These are phyloP conservation scores for Thryonomys swinderianus DNA, from an alignment of 2,113 vertebrate genomes.

Conservation along the genomic window DNA sequence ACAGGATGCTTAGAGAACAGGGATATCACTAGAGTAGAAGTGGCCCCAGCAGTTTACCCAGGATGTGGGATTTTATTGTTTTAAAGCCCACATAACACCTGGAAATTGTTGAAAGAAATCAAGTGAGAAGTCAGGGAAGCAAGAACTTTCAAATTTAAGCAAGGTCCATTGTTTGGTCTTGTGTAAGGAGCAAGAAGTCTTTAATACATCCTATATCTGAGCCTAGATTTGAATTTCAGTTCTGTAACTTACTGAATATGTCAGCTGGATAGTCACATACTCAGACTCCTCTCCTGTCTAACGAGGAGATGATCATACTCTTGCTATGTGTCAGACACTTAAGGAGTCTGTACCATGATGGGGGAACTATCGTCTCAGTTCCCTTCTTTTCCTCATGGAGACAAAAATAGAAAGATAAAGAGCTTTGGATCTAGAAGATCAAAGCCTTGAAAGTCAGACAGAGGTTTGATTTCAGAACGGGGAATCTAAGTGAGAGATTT, in stretches of 20 bases:
- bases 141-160: not conserved
- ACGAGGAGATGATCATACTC: not conserved
- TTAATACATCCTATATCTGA: not conserved
- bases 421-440: not conserved
- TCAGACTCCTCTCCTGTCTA: not conserved
- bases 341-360: not conserved
- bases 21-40: accelerated
- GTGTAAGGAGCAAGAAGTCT: not conserved
- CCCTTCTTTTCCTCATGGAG: not conserved
- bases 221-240: not conserved
- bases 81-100: not conserved
- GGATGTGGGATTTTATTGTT: not conserved
- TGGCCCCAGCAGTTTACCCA: not conserved
- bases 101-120: not conserved
- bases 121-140: not conserved
- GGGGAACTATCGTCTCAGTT: not conserved
- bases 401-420: not conserved
- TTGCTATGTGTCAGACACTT: not conserved
- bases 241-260: not conserved
- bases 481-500: not conserved
- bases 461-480: not conserved
- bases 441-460: not conserved
- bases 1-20: not conserved
- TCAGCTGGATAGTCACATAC: not conserved
- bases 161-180: not conserved